Base-by-base conservation (phyloP, 2,888 invertebrate species). In the Drosophila dives region DNA sequence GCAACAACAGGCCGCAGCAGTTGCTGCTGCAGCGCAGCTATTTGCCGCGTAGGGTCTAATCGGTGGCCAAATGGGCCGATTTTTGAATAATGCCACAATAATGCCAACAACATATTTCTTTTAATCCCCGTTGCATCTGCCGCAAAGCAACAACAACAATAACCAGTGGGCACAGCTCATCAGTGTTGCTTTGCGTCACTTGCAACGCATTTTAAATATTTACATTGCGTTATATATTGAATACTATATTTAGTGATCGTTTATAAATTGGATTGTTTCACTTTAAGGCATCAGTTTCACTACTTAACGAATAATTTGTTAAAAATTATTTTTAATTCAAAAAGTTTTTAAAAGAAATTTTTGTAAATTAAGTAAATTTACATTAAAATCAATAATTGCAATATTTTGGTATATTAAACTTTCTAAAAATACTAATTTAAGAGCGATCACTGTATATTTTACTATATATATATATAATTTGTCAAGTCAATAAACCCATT, bases 21-120 rank as follows among this genome's bases (percentile, higher is more conserved):
- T 77, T 64, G 90, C 89, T 67, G 89, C 90, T 63, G 89, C 91
- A 48, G 90, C 91, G 45, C 92, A 92, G 70, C 80, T 85, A 32
- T 85, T 85, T 77, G 85, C 85, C 64, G 90, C 91, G 91, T 91
- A 91, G 91, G 92, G 91, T 84, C 86, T 92, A 85, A 90, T 86
- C 77, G 86, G 91, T 91, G 91, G 92, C 92, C 92, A 91, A 90
- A 83, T 92, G 84, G 92, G 91, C 82, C 91, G 92, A 91, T 91
- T 91, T 90, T 89, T 91, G 77, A 92, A 90, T 63, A 91, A 91
- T 83, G 89, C 91, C 79, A 91, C 91, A 23, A 90, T 91, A 80
- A 83, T 91, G 80, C 91, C 91, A 66, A 91, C 91, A 33, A 91
- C 91, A 7, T 91, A 91, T 69, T 92, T 91, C 78, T 92, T 91